Evolutionary conservation across 2,888 invertebrate genomes (phyloP).

Genomic region (Caenorhabditis becei): DNA sequence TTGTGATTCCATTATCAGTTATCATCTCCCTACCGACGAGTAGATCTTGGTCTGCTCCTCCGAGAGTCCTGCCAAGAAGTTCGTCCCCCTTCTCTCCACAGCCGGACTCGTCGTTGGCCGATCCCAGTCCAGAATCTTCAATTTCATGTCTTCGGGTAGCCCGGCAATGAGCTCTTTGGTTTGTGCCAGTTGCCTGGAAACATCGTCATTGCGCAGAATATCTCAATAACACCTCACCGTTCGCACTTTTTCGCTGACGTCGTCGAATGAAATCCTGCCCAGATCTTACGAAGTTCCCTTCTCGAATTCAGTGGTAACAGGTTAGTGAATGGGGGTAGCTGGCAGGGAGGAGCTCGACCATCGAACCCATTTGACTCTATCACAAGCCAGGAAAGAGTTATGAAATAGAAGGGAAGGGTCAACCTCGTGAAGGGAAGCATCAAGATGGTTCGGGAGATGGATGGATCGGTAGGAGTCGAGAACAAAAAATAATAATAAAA

Average conservation of each 20-base stretch:
- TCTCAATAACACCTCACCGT: conserved; percentile 16
- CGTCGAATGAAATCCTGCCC: conserved; percentile 59
- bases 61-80: conserved; percentile 54
- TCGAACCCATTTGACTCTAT: conserved; percentile 13
- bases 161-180: conserved; percentile 56
- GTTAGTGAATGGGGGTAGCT: conserved; percentile 59
- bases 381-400: not conserved
- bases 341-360: conserved; percentile 41
- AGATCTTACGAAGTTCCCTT: conserved; percentile 59
- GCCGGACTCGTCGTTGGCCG: conserved; percentile 20
- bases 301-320: conserved; percentile 55
- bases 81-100: conserved; percentile 31
- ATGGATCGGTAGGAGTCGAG: not conserved
- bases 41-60: conserved; percentile 46
- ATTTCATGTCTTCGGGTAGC: conserved; percentile 58
- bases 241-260: conserved; percentile 59
- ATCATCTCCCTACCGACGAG: conserved; percentile 25
- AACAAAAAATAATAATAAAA: conserved; percentile 10
- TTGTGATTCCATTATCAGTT: not conserved
- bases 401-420: not conserved
- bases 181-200: conserved; percentile 62
- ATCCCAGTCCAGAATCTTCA: conserved; percentile 59
- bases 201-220: conserved; percentile 1
- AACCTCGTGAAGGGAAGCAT: not conserved
- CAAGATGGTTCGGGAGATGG: too few relatives aligned